Conservation (phyloP, 2,797 vertebrate species). For the Bryconaethiops microstoma region DNA sequence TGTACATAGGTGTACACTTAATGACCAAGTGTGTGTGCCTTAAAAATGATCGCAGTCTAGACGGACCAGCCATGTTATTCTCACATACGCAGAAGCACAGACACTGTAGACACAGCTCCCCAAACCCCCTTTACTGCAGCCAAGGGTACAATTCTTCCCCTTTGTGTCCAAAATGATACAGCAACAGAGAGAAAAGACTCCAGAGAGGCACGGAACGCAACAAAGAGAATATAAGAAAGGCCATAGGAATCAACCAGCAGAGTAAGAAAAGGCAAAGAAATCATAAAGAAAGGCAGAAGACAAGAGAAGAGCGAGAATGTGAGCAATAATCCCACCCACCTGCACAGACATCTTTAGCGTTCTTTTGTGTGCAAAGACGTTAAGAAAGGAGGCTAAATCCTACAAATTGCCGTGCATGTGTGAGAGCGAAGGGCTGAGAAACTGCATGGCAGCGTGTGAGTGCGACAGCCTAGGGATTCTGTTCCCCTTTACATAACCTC, state of each 20-base stretch:
- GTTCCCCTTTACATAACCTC: constrained; percentile 81
- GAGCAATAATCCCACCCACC: constrained; percentile 65
- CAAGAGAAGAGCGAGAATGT: constrained; percentile 5
- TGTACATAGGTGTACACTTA: constrained; percentile 5
- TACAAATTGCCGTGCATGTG: constrained; percentile 37
- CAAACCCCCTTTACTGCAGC: constrained; percentile 54
- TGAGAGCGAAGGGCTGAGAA: constrained; percentile 29
- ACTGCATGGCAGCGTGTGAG: constrained; percentile 41
- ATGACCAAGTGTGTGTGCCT: not conserved
- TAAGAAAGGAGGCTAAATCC: constrained; percentile 59
- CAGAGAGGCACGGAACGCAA: not conserved
- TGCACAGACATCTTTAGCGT: constrained; percentile 47
- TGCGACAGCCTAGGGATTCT: constrained; percentile 62
- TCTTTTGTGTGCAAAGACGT: constrained; percentile 10
- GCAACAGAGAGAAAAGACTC: constrained; percentile 47
- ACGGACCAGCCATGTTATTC: constrained; percentile 46
- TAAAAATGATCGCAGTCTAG: constrained; percentile 31
- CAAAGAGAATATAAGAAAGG: no score
- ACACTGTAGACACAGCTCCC: constrained; percentile 61
- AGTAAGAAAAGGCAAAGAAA: constrained; percentile 10
- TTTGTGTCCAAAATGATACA: constrained; percentile 80
- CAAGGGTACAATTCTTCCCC: constrained; percentile 53
- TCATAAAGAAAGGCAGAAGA: constrained; percentile 49
- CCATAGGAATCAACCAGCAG: not conserved
- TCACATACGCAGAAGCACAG: constrained; percentile 10